Base-by-base conservation (phyloP, 2,797 vertebrate genomes). In the Enteromius treurensis region DNA sequence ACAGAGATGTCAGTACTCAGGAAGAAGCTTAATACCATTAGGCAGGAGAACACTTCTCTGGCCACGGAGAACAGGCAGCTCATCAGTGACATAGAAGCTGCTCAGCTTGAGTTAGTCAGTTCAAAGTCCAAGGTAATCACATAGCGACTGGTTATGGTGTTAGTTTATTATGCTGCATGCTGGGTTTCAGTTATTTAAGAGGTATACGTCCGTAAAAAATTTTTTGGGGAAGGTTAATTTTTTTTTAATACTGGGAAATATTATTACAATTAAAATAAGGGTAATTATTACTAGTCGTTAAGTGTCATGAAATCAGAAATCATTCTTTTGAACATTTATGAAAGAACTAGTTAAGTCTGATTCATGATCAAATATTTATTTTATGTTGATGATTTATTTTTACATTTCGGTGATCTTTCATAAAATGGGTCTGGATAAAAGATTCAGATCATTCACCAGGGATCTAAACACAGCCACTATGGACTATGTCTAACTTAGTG, bases 31-130 rank as follows among this genome's bases (percentile, higher is more conserved):
- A 88, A 88, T 89, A 86, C 87, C 68, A 89, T 95, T 83, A 80
- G 79, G 15, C 90, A 94, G 53, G 92, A 95, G 87, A 96, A 95
- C 89, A 75, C 87, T 5, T 93, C 88, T 87, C 89, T 96, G 89
- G 74, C 91, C 65, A 90, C 93, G 81, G 94, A 95, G 88, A 96
- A 96, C 87, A 86, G 88, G 74, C 90, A 89, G 85, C 91, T 96
- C 60, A 93, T 92, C 87, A 90, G 85, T 70, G 93, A 92, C 86
- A 86, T 95, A 82, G 93, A 96, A 89, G 90, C 89, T 60, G 53
- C 94, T 65, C 93, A 93, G 84, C 90, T 93, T 37, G 94, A 96
- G 86, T 87, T 96, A 83, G 89, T 93, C 77, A 94, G 93, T 77
- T 93, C 93, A 87, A 94, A 88, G 92, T 89, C 90, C 87, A 94